Base-by-base conservation (phyloP, 2,797 vertebrate genomes). In the Rhodeus uyekii region DNA sequence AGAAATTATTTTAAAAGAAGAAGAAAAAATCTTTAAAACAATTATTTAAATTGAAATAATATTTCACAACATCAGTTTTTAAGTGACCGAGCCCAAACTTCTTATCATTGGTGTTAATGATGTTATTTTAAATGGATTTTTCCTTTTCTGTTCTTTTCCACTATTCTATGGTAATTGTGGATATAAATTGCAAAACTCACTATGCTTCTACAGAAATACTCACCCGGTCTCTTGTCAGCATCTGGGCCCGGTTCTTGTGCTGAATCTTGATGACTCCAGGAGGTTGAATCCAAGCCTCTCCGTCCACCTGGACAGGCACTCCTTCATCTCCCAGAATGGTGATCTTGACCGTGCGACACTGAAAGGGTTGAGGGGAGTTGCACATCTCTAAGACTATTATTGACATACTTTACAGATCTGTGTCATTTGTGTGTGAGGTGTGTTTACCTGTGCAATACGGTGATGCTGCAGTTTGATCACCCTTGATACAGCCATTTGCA, bases 401-500 rank as follows among this genome's bases (percentile, higher is more conserved):
- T 34, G 14, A 24, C 53, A 71, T 19, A 3, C 19, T 19, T 2
- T 2, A 44, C 42, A 50, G 4, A 73, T 29, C 32, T 8, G 2
- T 1, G 36, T 19, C 3, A n/a, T 50, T 2, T 5, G 1, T 68
- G 63, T 18, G 2, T 72, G 60, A 60, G 13, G 32, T 18, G 74
- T 74, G n/a, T 83, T 84, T 78, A 97, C 98, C 96, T 99, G 98
- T 50, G 98, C 98, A 73, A 99, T 99, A 85, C 98, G 95, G 85
- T 99, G 98, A 87, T 99, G 98, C 53, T 99, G 98, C 44, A 99
- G 94, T 73, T 99, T 99, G 90, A 99, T 99, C 87, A 99, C 98
- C 85, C 98, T 94, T 60, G 98, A 99, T 60, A 99, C 96, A 0
- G 98, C 98, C 98, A 99, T 99, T 90, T 99, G 98, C 96, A 99